phyloP scores from a whole-genome alignment of 2,113 vertebrate species.

The Chaetorhynchus papuensis region DNA sequence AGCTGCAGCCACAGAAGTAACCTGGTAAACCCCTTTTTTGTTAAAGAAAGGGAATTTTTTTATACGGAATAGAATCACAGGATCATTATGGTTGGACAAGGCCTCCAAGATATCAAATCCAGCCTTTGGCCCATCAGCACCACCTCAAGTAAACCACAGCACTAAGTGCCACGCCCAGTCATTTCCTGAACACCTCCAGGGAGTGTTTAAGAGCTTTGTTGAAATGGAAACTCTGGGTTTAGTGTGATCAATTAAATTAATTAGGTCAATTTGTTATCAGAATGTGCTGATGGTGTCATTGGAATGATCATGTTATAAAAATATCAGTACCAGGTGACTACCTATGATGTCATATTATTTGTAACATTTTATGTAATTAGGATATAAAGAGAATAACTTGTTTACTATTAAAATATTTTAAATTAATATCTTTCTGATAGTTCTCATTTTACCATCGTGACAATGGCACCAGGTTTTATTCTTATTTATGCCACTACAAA shows the following conservation, averaged over 20 bases:
- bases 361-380: not conserved
- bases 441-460: not conserved
- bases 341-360: not conserved
- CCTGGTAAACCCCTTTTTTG: not conserved
- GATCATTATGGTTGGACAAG: not conserved
- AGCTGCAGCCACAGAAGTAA: not conserved
- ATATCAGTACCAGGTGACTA: not conserved
- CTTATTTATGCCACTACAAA: not conserved
- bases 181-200: not conserved
- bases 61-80: not conserved
- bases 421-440: not conserved
- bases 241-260: not conserved
- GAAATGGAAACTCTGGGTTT: not conserved
- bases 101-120: rapidly evolving
- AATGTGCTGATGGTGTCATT: not conserved
- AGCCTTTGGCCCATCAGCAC: not conserved
- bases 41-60: no score
- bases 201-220: not conserved
- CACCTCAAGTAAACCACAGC: not conserved
- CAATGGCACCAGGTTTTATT: not conserved
- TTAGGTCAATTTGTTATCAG: not conserved
- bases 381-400: not conserved
- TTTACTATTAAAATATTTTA: not conserved
- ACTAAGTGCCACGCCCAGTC: rapidly evolving
- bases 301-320: not conserved